Evolutionary conservation across 2,797 vertebrate species (phyloP).

Genomic region (Poecilia velifera): DNA sequence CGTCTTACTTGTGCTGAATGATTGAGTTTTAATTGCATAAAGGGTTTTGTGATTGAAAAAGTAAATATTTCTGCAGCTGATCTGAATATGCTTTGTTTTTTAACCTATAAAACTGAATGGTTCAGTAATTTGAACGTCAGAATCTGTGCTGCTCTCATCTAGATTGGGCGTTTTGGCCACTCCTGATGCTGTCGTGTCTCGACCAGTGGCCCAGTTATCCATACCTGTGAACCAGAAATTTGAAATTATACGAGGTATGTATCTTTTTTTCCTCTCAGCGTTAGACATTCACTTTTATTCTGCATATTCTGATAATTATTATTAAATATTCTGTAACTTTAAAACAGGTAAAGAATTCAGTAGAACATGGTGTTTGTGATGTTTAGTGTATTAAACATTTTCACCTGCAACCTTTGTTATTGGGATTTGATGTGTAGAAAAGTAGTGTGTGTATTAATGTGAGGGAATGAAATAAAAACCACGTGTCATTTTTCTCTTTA

Average conservation of each 20-base stretch:
- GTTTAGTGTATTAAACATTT: not conserved
- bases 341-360: not conserved
- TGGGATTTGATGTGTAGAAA: not conserved
- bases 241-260: slow-evolving; percentile 80
- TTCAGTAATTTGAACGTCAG: slow-evolving; percentile 1
- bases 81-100: slow-evolving; percentile 18
- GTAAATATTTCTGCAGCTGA: not conserved
- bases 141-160: slow-evolving; percentile 58
- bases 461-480: not conserved
- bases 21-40: slow-evolving; percentile 17
- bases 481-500: not conserved
- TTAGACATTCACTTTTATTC: not conserved
- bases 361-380: slow-evolving; percentile 7
- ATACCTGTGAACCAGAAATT: slow-evolving; percentile 84
- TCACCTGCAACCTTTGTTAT: not conserved
- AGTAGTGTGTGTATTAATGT: not conserved
- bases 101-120: not conserved
- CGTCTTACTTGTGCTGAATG: slow-evolving; percentile 32
- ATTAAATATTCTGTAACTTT: not conserved
- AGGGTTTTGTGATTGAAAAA: not conserved
- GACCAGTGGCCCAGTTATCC: slow-evolving; percentile 80
- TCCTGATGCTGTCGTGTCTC: slow-evolving; percentile 80
- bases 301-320: not conserved
- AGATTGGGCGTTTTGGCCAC: slow-evolving; percentile 82
- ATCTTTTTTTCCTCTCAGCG: not conserved